phyloP scores from a whole-genome alignment of 1,140 invertebrate genomes.

The Drosophila quadrilineata region DNA sequence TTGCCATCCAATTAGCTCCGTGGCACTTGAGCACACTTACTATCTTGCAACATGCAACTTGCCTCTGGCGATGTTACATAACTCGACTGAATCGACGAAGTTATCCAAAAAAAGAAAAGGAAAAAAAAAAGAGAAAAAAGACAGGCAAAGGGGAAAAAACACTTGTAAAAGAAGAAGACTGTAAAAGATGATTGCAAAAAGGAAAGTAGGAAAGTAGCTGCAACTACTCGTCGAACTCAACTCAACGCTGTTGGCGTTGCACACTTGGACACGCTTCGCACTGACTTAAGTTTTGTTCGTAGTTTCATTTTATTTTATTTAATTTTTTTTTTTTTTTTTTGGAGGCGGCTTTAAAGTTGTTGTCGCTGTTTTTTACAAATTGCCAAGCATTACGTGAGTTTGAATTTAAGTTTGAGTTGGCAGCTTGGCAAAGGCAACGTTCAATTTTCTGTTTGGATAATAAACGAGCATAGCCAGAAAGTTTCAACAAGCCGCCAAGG shows the following conservation, averaged over 20 bases:
- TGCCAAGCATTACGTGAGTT: slow-evolving; percentile 21
- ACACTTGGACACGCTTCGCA: slow-evolving; percentile 34
- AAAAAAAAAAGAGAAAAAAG: not conserved
- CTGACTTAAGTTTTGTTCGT: slow-evolving; percentile 13
- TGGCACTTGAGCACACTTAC: slow-evolving; percentile 23
- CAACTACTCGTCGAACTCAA: not conserved
- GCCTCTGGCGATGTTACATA: too few species aligned
- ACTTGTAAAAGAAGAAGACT: too few species aligned
- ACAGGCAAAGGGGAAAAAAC: not conserved
- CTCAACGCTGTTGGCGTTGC: slow-evolving; percentile 5
- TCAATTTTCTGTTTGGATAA: slow-evolving; percentile 40
- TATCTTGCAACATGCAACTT: slow-evolving; percentile 5
- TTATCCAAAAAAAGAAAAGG: slow-evolving; percentile 2
- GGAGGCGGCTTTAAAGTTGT: too few species aligned
- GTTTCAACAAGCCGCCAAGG: slow-evolving; percentile 49
- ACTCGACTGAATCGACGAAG: slow-evolving; percentile 15
- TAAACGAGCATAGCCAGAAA: slow-evolving; percentile 51
- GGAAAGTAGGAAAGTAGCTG: not conserved
- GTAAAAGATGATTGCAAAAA: slow-evolving; percentile 5
- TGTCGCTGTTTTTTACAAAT: slow-evolving; percentile 5
- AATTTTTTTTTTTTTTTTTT: too few species aligned
- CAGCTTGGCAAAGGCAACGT: slow-evolving; percentile 15
- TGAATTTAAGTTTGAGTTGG: slow-evolving; percentile 18
- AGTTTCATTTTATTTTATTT: too few species aligned
- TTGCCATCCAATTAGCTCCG: slow-evolving; percentile 31